Percentiles rank a stretch among this genome's conserved stretches.
Evolutionary conservation across 2,797 vertebrate species (phyloP).

Genomic region (Betta splendens): DNA sequence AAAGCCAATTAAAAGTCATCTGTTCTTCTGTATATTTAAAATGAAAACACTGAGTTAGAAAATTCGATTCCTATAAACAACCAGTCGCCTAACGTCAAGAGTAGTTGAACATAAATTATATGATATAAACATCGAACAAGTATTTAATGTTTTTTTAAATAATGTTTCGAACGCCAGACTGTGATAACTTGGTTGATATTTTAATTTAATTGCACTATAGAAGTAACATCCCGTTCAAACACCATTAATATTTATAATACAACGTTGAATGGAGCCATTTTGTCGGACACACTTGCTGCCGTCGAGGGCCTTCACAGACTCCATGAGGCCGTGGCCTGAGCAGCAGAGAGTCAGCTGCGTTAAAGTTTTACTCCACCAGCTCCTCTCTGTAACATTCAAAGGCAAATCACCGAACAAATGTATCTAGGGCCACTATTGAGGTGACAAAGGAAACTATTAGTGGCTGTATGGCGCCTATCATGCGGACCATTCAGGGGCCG

Average conservation of each 20-base stretch:
- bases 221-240: not conserved
- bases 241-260: conserved; percentile 10
- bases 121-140: not conserved
- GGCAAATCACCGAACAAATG: conserved; percentile 58
- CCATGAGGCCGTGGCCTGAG: conserved; percentile 52
- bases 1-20: too few relatives aligned
- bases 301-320: conserved; percentile 34
- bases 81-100: too few relatives aligned
- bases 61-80: too few relatives aligned
- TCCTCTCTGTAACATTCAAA: conserved; percentile 52
- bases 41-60: too few relatives aligned
- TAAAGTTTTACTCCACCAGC: conserved; percentile 42
- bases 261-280: conserved; percentile 49
- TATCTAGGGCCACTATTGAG: conserved; percentile 40
- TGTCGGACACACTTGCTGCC: conserved; percentile 50
- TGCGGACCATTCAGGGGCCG: conserved; percentile 27
- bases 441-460: conserved; percentile 66
- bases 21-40: too few relatives aligned
- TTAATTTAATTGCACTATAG: not conserved
- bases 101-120: too few relatives aligned
- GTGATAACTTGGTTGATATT: not conserved
- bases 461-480: conserved; percentile 41
- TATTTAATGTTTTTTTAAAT: not conserved
- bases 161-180: not conserved
- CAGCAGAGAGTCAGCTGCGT: conserved; percentile 18